A percentile compares a stretch with the other conserved stretches of the same genome.
These are phyloP conservation scores for Druon quercuslanigerum DNA, from an alignment of 1,140 invertebrate genomes.

Conservation along the genomic window DNA sequence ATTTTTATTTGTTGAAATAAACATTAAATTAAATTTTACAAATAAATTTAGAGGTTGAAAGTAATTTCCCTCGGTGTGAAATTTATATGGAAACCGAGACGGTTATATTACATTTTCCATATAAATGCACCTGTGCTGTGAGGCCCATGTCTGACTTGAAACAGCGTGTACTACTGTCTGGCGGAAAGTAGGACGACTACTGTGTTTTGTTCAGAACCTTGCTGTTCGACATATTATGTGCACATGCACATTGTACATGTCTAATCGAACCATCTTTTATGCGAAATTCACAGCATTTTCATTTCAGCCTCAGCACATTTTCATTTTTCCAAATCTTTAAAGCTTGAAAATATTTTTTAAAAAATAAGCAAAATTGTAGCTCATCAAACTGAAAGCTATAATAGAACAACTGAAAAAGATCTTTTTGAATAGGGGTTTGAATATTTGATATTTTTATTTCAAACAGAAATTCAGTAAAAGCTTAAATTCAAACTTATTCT, in stretches of 20 bases:
- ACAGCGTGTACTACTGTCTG: slow-evolving; percentile 41
- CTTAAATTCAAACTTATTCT: too few relatives aligned
- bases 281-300: slow-evolving; percentile 5
- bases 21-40: too few relatives aligned
- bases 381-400: too few relatives aligned
- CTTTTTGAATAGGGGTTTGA: too few relatives aligned
- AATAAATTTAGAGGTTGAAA: neutral
- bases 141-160: slow-evolving; percentile 41
- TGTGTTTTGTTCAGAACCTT: slow-evolving; percentile 16
- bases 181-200: slow-evolving; percentile 37
- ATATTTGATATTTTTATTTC: too few relatives aligned
- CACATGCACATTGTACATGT: slow-evolving; percentile 4
- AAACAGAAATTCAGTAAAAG: too few relatives aligned
- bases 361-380: too few relatives aligned
- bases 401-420: too few relatives aligned
- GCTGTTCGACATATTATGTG: slow-evolving; percentile 6
- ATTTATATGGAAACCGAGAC: slow-evolving; percentile 21
- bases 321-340: too few relatives aligned
- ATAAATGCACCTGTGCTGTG: too few relatives aligned
- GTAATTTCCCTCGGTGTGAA: neutral
- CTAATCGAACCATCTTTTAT: slow-evolving; percentile 9
- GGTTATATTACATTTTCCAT: neutral
- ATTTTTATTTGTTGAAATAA: too few relatives aligned
- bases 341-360: too few relatives aligned
- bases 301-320: neutral